phyloP scores from a whole-genome alignment of 2,113 vertebrate species.

The Pardalotus punctatus region DNA sequence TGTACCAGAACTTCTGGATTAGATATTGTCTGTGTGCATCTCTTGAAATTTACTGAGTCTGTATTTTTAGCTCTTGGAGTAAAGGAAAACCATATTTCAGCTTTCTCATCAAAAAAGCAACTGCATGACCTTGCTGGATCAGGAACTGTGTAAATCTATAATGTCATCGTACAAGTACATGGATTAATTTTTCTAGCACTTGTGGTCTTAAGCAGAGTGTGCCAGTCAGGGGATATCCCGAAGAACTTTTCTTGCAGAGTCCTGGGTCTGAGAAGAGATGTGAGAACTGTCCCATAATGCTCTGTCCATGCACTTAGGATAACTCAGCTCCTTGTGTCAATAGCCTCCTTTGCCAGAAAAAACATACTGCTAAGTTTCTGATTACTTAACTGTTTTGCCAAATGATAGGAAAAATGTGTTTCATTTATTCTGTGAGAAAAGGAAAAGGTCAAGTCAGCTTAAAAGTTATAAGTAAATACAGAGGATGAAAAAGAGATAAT shows the following conservation, averaged over 20 bases:
- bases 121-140: not conserved
- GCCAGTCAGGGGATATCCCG: not conserved
- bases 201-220: not conserved
- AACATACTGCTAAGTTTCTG: not conserved
- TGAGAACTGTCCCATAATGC: not conserved
- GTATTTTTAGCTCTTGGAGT: not conserved
- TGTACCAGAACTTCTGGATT: not conserved
- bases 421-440: not conserved
- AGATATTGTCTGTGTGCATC: not conserved
- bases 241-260: not conserved
- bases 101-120: not conserved
- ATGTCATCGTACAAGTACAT: not conserved
- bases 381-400: constrained; percentile 1
- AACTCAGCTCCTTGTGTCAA: not conserved
- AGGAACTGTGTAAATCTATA: not conserved
- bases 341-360: not conserved
- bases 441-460: not conserved
- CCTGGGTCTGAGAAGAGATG: not conserved
- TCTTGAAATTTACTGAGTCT: not conserved
- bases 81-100: not conserved
- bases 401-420: constrained; percentile 24
- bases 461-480: not conserved
- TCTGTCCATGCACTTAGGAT: not conserved
- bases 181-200: not conserved
- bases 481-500: not conserved